These are phyloP conservation scores for Prinia subflava DNA, from an alignment of 2,113 vertebrate species.

Conservation along the genomic window DNA sequence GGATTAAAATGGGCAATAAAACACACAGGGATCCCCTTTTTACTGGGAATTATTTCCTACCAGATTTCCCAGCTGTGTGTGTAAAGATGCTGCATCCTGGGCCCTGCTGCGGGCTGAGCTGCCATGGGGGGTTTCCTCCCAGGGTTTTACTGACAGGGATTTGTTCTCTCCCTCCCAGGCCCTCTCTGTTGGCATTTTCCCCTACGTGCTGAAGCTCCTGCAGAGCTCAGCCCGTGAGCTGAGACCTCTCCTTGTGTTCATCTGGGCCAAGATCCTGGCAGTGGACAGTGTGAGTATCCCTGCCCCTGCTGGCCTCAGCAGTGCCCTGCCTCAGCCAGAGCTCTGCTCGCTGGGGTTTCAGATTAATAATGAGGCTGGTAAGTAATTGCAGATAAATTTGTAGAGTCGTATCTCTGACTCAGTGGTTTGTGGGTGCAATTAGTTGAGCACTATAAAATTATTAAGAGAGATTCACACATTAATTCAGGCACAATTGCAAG, in stretches of 20 bases:
- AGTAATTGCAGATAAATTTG: neutral
- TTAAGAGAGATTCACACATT: neutral
- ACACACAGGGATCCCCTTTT: neutral
- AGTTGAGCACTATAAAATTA: neutral
- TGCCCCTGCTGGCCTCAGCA: neutral
- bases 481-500: neutral
- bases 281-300: constrained; percentile 92
- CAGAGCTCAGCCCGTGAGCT: constrained; percentile 96
- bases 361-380: neutral
- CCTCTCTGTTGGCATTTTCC: constrained; percentile 96
- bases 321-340: neutral
- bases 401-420: neutral
- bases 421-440: neutral
- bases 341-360: neutral
- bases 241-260: constrained; percentile 94
- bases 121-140: neutral
- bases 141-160: neutral
- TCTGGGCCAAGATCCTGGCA: constrained; percentile 98
- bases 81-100: neutral
- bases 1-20: neutral
- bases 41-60: neutral
- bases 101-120: neutral
- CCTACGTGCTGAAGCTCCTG: constrained; percentile 94
- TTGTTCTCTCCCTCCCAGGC: constrained; percentile 73
- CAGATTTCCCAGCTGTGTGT: neutral